These are phyloP conservation scores for Vireo griseus DNA, from an alignment of 2,797 vertebrate species.

Conservation along the genomic window DNA sequence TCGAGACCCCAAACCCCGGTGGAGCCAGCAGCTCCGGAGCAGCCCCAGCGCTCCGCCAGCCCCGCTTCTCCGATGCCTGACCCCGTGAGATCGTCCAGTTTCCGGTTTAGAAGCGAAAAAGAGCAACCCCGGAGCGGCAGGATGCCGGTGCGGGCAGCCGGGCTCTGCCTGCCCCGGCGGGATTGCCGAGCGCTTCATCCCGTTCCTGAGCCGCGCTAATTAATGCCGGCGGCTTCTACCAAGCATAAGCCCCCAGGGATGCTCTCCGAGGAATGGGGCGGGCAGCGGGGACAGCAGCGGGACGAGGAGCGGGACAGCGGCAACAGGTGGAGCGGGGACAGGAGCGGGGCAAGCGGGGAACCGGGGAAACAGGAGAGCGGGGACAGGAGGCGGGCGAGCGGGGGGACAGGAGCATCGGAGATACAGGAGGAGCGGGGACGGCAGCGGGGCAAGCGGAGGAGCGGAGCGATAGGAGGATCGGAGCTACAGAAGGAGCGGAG, in stretches of 20 bases:
- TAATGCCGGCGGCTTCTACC: neutral
- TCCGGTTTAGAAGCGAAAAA: neutral
- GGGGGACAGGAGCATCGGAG: neutral
- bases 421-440: neutral
- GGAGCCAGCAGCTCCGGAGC: neutral
- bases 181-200: neutral
- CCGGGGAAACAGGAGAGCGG: neutral
- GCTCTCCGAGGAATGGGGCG: neutral
- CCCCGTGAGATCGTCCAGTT: neutral
- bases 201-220: neutral
- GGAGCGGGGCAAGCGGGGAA: neutral
- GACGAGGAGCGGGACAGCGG: neutral
- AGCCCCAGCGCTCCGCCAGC: neutral
- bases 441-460: neutral
- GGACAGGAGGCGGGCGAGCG: no score
- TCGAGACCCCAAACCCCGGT: neutral
- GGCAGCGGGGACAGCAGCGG: neutral
- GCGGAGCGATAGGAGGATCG: accelerated
- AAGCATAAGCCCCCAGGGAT: neutral
- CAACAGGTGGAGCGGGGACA: neutral
- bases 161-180: neutral
- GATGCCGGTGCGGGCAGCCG: neutral
- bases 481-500: no score
- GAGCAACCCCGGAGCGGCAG: neutral
- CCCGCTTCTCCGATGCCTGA: neutral